Percentiles rank a stretch among this genome's conserved stretches.
These are phyloP conservation scores for Tetragonula clypearis DNA, from an alignment of 1,140 invertebrate genomes.

Conservation along the genomic window DNA sequence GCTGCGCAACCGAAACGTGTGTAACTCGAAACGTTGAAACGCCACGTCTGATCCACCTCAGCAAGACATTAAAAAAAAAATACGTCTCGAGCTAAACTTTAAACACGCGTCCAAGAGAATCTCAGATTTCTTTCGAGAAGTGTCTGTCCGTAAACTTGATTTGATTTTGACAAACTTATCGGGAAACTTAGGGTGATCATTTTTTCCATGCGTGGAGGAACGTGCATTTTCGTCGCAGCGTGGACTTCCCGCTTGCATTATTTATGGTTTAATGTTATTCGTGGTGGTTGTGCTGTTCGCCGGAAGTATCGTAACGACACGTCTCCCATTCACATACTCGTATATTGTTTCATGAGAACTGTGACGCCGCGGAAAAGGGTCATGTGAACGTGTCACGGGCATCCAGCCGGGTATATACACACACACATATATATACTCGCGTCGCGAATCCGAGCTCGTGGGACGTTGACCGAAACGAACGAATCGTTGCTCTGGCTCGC, in stretches of 20 bases:
- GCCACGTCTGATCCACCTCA: neutral
- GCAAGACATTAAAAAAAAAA: neutral
- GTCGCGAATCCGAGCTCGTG: conserved; percentile 75
- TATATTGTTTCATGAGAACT: conserved; percentile 80
- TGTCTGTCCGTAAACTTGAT: too few species aligned
- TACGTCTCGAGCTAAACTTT: neutral
- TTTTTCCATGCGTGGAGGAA: too few species aligned
- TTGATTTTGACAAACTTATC: too few species aligned
- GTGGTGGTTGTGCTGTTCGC: conserved; percentile 72
- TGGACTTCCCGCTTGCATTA: conserved; percentile 51
- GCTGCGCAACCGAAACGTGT: neutral
- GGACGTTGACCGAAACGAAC: conserved; percentile 75
- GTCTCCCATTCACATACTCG: conserved; percentile 77
- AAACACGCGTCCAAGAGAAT: too few species aligned
- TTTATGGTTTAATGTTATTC: conserved; percentile 67
- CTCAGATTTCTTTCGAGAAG: too few species aligned
- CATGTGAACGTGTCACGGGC: conserved; percentile 80
- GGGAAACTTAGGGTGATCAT: too few species aligned
- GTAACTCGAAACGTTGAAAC: neutral
- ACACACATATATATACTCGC: conserved; percentile 63
- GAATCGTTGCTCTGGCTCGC: conserved; percentile 14
- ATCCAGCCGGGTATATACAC: conserved; percentile 55
- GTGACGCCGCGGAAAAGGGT: conserved; percentile 80
- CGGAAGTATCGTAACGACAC: conserved; percentile 81
- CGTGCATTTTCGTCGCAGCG: too few species aligned